Base-by-base conservation (phyloP, 1,140 invertebrate genomes). In the Trachelipus rathkii region DNA sequence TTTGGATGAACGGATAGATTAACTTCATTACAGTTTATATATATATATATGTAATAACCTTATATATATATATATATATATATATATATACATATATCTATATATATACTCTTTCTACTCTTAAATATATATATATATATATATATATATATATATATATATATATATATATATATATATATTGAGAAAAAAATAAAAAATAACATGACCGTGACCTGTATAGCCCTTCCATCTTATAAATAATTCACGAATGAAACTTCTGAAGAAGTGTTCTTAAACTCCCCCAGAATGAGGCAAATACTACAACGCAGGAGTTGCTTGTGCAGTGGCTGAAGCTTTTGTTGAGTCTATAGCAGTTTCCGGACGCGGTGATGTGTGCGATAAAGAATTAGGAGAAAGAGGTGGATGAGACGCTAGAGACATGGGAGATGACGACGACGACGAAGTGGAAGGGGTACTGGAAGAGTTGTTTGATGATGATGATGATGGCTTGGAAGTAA, bases 311-410 rank as follows among this genome's bases (percentile, higher is more conserved):
- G 71, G n/a, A n/a, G 71, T 44, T 33, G 76, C 33, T 77, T 72
- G 72, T 66, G 70, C 53, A 53, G 60, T 45, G 44, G 75, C 68
- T 60, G 75, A 9, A 15, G 73, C 60, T 15, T 67, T 70, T n/a
- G 60, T n/a, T 0, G 72, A 15, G 45, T 45, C 21, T 10, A 53
- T 46, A 43, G 75, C 44, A 44, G 69, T 33, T 4, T 68, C 66
- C n/a, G 75, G 45, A 69, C 33, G 23, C 24, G 72, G 23, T 23
- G 72, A 21, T 33, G 72, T 45, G 72, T 19, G 23, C 24, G 44
- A 33, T 7, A 60, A 11, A 43, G 74, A 21, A 21, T 44, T 53
- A 60, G 70, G 24, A 4, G 75, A 71, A 43, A 60, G 50, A 60
- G 50, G 50, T 15, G 50, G 50, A 19, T 60, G 50, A 15, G 50